These are phyloP conservation scores for Crotalus tigris DNA, from an alignment of 2,113 vertebrate genomes.

Conservation along the genomic window DNA sequence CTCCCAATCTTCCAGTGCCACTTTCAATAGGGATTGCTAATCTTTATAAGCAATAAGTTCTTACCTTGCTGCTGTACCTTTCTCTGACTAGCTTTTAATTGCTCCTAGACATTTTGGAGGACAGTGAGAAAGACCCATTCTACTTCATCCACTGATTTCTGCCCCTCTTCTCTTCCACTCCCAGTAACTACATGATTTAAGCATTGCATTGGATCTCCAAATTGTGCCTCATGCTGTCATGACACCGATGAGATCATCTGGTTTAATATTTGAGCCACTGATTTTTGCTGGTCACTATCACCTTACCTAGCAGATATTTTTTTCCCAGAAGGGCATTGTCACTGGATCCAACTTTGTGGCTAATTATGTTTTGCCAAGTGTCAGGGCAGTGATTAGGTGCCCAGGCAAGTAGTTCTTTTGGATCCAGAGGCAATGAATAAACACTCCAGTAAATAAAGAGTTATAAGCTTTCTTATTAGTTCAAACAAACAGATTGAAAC, in stretches of 20 bases:
- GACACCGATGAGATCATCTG: not conserved
- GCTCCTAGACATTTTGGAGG: not conserved
- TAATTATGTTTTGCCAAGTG: not conserved
- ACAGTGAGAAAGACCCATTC: not conserved
- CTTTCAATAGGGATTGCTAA: not conserved
- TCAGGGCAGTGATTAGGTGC: not conserved
- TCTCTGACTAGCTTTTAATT: not conserved
- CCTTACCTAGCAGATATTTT: not conserved
- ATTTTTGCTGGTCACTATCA: not conserved
- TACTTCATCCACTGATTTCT: not conserved
- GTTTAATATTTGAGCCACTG: not conserved
- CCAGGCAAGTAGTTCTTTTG: not conserved
- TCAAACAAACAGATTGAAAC: not conserved
- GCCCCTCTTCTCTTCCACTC: not conserved
- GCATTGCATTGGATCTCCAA: not conserved
- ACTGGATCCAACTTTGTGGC: not conserved
- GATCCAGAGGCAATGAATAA: not conserved
- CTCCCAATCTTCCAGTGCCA: not conserved
- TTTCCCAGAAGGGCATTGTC: not conserved
- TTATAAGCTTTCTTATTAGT: not conserved
- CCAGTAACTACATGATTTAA: not conserved
- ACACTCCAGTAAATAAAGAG: not conserved
- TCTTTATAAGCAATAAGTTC: not conserved
- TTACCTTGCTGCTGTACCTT: not conserved
- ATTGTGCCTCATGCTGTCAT: not conserved